phyloP scores from a whole-genome alignment of 1,140 invertebrate species.

The Harlomillsia oculata region DNA sequence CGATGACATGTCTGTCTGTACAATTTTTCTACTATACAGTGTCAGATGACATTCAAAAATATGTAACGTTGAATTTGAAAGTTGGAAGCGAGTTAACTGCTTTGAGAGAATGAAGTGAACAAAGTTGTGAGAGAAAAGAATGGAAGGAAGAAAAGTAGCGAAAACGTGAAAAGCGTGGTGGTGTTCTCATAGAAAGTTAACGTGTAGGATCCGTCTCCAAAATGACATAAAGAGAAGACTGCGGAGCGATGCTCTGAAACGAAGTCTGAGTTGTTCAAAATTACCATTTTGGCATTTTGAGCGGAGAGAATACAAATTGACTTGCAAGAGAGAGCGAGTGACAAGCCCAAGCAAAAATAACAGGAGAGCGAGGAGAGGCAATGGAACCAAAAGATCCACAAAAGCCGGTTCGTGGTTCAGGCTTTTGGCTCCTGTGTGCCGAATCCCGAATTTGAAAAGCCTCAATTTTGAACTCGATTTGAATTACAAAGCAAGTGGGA shows the following conservation, averaged over 20 bases:
- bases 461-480: constrained; percentile 31
- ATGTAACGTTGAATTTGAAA: too few species aligned
- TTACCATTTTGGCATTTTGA: constrained; percentile 25
- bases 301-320: neutral
- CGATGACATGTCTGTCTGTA: too few species aligned
- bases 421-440: neutral
- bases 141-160: too few species aligned
- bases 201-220: too few species aligned
- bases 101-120: too few species aligned
- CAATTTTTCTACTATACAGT: too few species aligned
- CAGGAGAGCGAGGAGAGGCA: neutral
- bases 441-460: constrained; percentile 13
- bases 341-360: neutral
- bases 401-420: neutral
- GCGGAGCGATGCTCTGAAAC: neutral
- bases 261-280: neutral
- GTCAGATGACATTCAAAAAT: too few species aligned
- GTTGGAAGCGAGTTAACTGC: too few species aligned
- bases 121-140: too few species aligned
- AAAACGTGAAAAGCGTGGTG: too few species aligned
- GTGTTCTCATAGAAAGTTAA: too few species aligned
- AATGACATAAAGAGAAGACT: neutral
- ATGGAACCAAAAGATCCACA: neutral
- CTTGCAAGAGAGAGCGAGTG: neutral
- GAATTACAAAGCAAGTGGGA: constrained; percentile 29